phyloP scores from a whole-genome alignment of 2,113 vertebrate genomes.

The Stictonetta naevosa region DNA sequence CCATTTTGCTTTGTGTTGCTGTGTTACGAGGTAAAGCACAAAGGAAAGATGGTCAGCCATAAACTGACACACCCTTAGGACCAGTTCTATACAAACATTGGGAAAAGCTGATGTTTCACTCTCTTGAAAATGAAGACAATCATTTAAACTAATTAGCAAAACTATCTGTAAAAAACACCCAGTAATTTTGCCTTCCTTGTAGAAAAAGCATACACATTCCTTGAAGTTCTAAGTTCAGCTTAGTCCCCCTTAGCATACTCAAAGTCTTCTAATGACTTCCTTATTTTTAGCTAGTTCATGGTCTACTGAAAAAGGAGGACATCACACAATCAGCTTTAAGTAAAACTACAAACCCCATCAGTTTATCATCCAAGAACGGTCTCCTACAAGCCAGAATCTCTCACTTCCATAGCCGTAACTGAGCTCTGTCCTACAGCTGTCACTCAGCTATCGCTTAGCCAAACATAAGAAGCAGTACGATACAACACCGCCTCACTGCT shows the following conservation, averaged over 20 bases:
- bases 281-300: background rate
- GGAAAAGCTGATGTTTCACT: background rate
- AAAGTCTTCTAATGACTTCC: background rate
- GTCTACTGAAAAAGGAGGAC: slow-evolving; percentile 1
- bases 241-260: background rate
- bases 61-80: background rate
- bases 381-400: background rate
- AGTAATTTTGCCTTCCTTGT: background rate
- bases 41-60: background rate
- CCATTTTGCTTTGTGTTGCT: background rate
- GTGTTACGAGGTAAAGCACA: background rate
- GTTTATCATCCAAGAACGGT: background rate
- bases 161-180: too few species aligned
- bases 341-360: background rate
- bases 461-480: background rate
- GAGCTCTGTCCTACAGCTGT: background rate
- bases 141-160: too few species aligned
- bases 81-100: background rate
- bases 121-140: background rate
- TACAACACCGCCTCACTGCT: background rate
- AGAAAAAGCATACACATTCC: background rate
- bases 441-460: background rate
- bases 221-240: background rate
- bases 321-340: background rate
- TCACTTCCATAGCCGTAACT: background rate